phyloP scores from a whole-genome alignment of 1,140 invertebrate genomes.

The Agrilus planipennis region DNA sequence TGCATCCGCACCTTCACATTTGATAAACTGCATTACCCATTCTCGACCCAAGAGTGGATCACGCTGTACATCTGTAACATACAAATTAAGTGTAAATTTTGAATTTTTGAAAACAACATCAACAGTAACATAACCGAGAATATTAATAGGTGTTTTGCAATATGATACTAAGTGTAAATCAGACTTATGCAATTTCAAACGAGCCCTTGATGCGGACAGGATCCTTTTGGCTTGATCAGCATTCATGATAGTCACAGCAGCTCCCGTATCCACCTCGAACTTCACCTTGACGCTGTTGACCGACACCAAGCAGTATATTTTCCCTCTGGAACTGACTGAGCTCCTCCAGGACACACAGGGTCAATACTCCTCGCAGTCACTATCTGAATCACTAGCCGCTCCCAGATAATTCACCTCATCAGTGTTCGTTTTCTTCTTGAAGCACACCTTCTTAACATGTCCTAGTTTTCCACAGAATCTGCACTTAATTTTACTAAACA shows the following conservation, averaged over 20 bases:
- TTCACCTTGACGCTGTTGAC: conserved; percentile 2
- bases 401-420: too few species aligned
- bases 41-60: conserved; percentile 4
- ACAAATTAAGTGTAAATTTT: conserved; percentile 5
- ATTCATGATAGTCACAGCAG: conserved; percentile 5
- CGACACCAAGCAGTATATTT: too few species aligned
- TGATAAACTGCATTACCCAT: conserved; percentile 1
- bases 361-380: too few species aligned
- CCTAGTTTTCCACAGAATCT: too few species aligned
- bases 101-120: conserved; percentile 1
- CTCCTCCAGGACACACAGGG: too few species aligned
- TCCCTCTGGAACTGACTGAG: too few species aligned
- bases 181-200: too few species aligned
- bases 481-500: too few species aligned
- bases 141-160: conserved; percentile 2
- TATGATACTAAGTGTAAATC: conserved; percentile 2
- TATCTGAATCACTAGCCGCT: too few species aligned
- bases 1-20: neutral
- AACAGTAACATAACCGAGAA: conserved; percentile 4
- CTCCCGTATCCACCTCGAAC: conserved; percentile 9
- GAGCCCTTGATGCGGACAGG: neutral
- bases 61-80: neutral
- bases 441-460: too few species aligned
- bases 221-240: conserved; percentile 1
- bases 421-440: too few species aligned